Evolutionary conservation across 2,113 vertebrate genomes (phyloP).

Genomic region (Amblyopsis rosae): DNA sequence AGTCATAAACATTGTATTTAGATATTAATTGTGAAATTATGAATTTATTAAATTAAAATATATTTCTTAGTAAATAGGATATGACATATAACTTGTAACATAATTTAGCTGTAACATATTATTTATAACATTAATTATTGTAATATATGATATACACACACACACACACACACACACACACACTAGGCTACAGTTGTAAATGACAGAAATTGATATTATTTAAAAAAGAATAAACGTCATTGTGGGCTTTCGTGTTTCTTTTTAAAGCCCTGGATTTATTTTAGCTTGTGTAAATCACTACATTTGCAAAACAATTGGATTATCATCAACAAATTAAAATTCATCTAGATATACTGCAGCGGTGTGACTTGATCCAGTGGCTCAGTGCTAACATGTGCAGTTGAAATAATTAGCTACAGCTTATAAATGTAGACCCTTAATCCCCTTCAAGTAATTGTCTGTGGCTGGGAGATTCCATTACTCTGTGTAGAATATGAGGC

Average conservation of each 20-base stretch:
- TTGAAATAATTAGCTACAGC: slow-evolving; percentile 80
- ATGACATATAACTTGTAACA: too few relatives aligned
- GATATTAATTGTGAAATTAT: too few relatives aligned
- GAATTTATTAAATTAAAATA: too few relatives aligned
- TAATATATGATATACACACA: too few relatives aligned
- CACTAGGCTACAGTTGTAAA: slow-evolving; percentile 35
- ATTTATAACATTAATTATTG: too few relatives aligned
- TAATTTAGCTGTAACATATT: too few relatives aligned
- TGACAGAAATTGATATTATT: slow-evolving; percentile 57
- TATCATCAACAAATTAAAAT: slow-evolving; percentile 81
- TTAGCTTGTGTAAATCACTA: slow-evolving; percentile 72
- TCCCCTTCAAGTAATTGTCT: slow-evolving; percentile 76
- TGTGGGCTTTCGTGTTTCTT: slow-evolving; percentile 66
- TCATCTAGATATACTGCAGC: slow-evolving; percentile 72
- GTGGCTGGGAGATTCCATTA: slow-evolving; percentile 60
- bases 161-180: too few relatives aligned
- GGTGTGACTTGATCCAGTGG: slow-evolving; percentile 71
- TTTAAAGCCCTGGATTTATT: slow-evolving; percentile 74
- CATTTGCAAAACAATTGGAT: slow-evolving; percentile 80
- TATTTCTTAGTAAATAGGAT: too few relatives aligned
- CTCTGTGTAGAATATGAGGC: slow-evolving; percentile 36
- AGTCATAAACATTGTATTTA: too few relatives aligned
- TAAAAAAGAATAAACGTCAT: slow-evolving; percentile 43
- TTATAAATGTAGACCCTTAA: slow-evolving; percentile 77
- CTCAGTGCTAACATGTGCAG: slow-evolving; percentile 71